Conservation (phyloP, 2,797 vertebrate species). For the Pseudotriccus pelzelni region DNA sequence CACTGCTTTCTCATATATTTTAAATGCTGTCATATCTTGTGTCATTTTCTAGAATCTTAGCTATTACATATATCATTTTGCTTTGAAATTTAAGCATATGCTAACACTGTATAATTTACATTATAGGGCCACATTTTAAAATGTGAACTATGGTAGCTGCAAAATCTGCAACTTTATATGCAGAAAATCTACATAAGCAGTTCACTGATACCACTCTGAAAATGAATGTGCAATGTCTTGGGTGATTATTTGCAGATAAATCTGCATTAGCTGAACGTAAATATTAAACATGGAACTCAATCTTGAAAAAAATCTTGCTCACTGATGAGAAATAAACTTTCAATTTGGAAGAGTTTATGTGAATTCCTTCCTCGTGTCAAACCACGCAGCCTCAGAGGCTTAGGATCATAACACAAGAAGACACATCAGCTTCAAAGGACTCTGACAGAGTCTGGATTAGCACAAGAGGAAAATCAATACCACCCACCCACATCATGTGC, state of each 20-base stretch:
- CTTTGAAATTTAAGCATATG: neutral
- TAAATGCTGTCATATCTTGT: neutral
- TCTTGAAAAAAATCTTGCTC: neutral
- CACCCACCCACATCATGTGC: neutral
- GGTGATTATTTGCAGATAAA: neutral
- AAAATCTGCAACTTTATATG: neutral
- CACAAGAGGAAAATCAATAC: neutral
- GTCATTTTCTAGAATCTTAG: neutral
- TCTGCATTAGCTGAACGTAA: neutral
- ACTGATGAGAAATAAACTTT: neutral
- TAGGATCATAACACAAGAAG: fast-evolving
- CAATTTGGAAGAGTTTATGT: neutral
- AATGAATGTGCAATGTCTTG: neutral
- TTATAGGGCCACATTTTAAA: neutral
- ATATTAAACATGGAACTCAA: neutral
- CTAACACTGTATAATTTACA: neutral
- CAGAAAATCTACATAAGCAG: neutral
- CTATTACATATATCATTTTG: neutral
- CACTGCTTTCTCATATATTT: neutral
- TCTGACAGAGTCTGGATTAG: neutral
- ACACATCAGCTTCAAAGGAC: neutral
- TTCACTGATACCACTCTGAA: neutral
- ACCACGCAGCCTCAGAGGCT: neutral
- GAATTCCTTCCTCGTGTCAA: neutral
- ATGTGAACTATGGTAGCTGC: neutral